Evolutionary conservation across 2,888 invertebrate genomes (phyloP).

Genomic region (Liodrosophila aerea): DNA sequence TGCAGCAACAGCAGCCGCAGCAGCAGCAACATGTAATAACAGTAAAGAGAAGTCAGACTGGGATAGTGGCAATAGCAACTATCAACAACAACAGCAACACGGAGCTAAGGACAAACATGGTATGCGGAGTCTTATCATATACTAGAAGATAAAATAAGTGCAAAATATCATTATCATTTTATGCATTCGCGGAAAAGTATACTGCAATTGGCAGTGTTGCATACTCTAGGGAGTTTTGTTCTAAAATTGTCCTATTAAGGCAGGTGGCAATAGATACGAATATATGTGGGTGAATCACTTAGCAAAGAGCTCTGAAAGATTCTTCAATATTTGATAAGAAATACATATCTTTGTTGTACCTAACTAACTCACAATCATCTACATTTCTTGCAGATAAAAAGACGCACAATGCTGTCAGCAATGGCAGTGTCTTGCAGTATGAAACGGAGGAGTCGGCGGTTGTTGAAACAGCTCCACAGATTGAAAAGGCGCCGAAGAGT

Average conservation of each 20-base stretch:
- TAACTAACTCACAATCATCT: constrained; percentile 14
- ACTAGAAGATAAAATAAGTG: too few relatives aligned
- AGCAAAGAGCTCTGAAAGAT: too few relatives aligned
- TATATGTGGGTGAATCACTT: too few relatives aligned
- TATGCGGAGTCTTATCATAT: too few relatives aligned
- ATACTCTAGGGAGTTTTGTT: too few relatives aligned
- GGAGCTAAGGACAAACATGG: constrained; percentile 75
- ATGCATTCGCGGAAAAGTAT: too few relatives aligned
- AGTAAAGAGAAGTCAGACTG: constrained; percentile 77
- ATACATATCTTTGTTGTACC: too few relatives aligned
- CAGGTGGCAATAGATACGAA: too few relatives aligned
- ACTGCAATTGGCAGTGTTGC: too few relatives aligned
- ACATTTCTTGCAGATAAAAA: constrained; percentile 58
- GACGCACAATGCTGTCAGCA: constrained; percentile 62
- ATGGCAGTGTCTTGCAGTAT: constrained; percentile 79
- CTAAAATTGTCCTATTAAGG: too few relatives aligned
- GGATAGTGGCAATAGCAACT: constrained; percentile 69
- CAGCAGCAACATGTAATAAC: constrained; percentile 66
- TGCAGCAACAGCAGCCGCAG: constrained; percentile 59
- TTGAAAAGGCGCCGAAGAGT: constrained; percentile 80
- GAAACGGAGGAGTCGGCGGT: constrained; percentile 78
- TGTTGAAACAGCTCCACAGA: constrained; percentile 68
- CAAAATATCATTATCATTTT: too few relatives aligned
- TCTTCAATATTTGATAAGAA: too few relatives aligned
- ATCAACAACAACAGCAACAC: constrained; percentile 67